A percentile compares a stretch with the other conserved stretches of the same genome.
These are phyloP conservation scores for Monopis laevigella DNA, from an alignment of 2,888 invertebrate species.

Conservation along the genomic window DNA sequence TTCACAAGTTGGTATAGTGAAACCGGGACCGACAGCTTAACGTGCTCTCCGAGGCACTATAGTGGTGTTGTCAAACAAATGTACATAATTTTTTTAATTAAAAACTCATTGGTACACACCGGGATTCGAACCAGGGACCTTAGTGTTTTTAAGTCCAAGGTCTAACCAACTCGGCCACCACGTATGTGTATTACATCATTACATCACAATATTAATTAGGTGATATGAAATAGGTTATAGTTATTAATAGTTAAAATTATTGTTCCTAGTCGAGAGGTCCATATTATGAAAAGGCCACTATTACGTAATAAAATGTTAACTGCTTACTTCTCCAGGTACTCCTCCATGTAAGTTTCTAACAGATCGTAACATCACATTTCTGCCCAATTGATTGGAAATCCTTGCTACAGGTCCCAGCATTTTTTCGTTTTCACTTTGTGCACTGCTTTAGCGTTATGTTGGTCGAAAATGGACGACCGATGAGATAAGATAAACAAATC, in stretches of 20 bases:
- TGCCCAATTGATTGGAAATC: constrained; percentile 39
- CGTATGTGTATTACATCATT: too few relatives aligned
- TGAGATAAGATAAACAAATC: constrained; percentile 41
- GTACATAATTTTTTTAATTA: too few relatives aligned
- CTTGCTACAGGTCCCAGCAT: constrained; percentile 52
- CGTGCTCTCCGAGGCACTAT: too few relatives aligned
- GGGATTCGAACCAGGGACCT: not conserved
- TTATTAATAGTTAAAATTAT: not conserved
- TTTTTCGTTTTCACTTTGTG: constrained; percentile 23
- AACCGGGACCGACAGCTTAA: too few relatives aligned
- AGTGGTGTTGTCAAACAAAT: too few relatives aligned
- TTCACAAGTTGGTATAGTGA: too few relatives aligned
- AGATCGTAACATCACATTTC: constrained; percentile 39
- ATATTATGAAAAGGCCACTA: too few relatives aligned
- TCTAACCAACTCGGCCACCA: too few relatives aligned
- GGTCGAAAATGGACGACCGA: constrained; percentile 14
- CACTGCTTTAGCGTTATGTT: not conserved
- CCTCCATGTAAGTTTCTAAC: constrained; percentile 51
- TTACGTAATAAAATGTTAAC: constrained; percentile 32
- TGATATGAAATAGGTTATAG: not conserved
- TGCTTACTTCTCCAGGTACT: constrained; percentile 47
- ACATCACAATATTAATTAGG: too few relatives aligned
- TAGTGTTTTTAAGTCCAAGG: not conserved
- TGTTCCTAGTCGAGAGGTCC: too few relatives aligned
- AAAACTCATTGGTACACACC: too few relatives aligned